phyloP scores from a whole-genome alignment of 2,797 vertebrate species.

The Anolis apletophallus region DNA sequence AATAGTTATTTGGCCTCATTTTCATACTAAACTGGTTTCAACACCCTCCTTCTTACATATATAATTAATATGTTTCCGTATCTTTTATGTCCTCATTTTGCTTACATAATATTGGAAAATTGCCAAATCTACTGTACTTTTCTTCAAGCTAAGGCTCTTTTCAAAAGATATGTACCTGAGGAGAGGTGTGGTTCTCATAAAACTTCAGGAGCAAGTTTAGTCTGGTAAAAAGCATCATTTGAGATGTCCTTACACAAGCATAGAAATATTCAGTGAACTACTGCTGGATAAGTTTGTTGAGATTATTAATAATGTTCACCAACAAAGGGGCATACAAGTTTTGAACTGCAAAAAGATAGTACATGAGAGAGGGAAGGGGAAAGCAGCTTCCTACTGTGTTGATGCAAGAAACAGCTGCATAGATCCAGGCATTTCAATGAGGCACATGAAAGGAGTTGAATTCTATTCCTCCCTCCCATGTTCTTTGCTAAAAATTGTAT shows the following conservation, averaged over 20 bases:
- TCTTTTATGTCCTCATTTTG: neutral
- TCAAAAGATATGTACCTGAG: neutral
- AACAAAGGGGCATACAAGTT: neutral
- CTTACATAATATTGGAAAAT: neutral
- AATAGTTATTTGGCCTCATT: neutral
- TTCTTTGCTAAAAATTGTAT: neutral
- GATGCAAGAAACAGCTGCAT: neutral
- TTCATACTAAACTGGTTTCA: neutral
- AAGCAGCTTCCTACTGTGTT: neutral
- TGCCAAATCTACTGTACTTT: neutral
- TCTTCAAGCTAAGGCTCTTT: neutral
- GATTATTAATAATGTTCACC: neutral
- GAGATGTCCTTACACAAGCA: neutral
- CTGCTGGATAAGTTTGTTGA: neutral
- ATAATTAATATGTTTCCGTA: neutral
- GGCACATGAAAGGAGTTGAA: neutral
- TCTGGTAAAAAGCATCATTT: neutral
- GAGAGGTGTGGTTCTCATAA: neutral
- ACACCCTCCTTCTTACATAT: neutral
- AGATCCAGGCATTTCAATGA: neutral
- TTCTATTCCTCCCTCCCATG: neutral
- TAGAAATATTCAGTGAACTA: neutral
- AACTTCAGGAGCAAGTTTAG: slow-evolving; percentile 6
- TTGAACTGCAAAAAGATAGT: neutral
- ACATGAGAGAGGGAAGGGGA: neutral